Evolutionary conservation across 2,797 vertebrate genomes (phyloP), one percentile per base, ranked within the genome.

Genomic region (Oreonectes daqikongensis): DNA sequence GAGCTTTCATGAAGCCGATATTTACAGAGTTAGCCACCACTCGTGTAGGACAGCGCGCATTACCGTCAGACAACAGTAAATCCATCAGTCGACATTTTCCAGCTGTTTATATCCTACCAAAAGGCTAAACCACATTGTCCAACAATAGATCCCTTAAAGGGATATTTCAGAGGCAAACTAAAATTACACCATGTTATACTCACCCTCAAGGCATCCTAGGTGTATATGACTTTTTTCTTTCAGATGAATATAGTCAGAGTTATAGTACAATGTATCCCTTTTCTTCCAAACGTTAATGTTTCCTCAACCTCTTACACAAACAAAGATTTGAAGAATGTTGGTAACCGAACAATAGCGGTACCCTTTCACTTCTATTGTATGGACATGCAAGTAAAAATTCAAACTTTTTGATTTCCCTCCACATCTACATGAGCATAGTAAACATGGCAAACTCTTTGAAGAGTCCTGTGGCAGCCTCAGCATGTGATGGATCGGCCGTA

Each of bases 401-500:
- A 32, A 63, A 53, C 18, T n/a, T 4, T 35, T 10, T 35, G 66
- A 64, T 70, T 77, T 22, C 32, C 8, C 66, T 69, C 30, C 52
- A 40, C 70, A n/a, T 24, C 18, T 55, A 64, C 68, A 35, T 71
- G 66, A 52, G 44, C 66, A 55, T 2, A 14, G 52, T 2, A 1
- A 17, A 75, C 35, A 42, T 66, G 38, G n/a, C 44, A 57, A 57
- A 26, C 24, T 26, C 40, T 79, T 77, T 55, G 68, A 82, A 64
- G 65, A 76, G 76, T 69, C 59, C 57, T 12, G 50, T 75, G 69
- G 68, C 75, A 68, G 79, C 32, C 46, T 15, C 28, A 44, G 38
- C 44, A 2, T 18, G 73, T 84, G 81, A 84, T 80, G 81, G 67
- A 84, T 84, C 53, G 46, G 53, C 72, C 69, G 26, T 77, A 50